Percentiles rank a stretch among this genome's conserved stretches.
phyloP scores from a whole-genome alignment of 2,113 vertebrate genomes.

The Megaptera novaeangliae region DNA sequence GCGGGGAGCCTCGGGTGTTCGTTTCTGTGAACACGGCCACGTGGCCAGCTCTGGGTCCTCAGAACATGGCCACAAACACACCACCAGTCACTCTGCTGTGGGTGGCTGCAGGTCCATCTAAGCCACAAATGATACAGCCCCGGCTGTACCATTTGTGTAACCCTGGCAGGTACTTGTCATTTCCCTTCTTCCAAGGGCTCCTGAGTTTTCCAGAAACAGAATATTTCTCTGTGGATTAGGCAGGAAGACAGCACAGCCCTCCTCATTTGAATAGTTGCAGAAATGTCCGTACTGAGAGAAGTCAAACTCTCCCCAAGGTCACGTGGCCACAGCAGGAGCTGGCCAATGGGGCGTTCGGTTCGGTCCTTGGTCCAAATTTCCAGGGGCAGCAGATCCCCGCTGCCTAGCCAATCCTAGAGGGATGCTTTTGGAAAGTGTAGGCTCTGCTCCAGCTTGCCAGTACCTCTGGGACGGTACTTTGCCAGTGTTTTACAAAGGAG shows the following conservation, averaged over 20 bases:
- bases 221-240: neutral
- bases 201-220: neutral
- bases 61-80: neutral
- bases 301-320: neutral
- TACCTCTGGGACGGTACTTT: neutral
- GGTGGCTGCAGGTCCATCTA: neutral
- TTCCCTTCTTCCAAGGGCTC: neutral
- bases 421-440: neutral
- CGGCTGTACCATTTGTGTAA: too few species aligned
- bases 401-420: neutral
- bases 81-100: neutral
- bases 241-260: neutral
- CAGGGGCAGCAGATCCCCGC: neutral
- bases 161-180: neutral
- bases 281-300: neutral
- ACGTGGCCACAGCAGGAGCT: neutral
- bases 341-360: neutral
- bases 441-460: neutral
- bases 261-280: neutral
- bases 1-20: neutral
- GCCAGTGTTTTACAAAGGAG: neutral
- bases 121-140: neutral
- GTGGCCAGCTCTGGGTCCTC: neutral
- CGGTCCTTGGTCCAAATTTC: conserved; percentile 4
- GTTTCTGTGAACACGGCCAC: neutral